Evolutionary conservation across 1,140 invertebrate species (phyloP).

Genomic region (Propsilocerus akamusi): DNA sequence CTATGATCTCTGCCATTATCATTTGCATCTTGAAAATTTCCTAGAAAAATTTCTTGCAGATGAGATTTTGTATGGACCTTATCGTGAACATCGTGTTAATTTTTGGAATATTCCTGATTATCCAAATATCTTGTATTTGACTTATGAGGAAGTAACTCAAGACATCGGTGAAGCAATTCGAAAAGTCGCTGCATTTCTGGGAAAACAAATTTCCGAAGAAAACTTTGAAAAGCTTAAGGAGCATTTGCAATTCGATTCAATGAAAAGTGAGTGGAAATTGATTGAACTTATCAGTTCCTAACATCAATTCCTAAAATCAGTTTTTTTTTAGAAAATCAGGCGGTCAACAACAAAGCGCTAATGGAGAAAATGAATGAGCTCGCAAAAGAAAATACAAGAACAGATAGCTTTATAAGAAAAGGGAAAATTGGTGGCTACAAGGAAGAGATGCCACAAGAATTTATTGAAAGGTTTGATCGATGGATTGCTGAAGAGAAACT

Average conservation of each 20-base stretch:
- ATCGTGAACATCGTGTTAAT: constrained; percentile 35
- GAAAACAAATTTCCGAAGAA: constrained; percentile 26
- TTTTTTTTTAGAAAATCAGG: too few species aligned
- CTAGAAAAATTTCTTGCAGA: constrained; percentile 39
- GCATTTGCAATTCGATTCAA: constrained; percentile 51
- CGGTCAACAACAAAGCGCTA: constrained; percentile 55
- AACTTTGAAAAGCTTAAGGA: constrained; percentile 29
- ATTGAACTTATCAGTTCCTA: too few species aligned
- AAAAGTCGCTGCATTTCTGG: constrained; percentile 36
- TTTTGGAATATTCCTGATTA: constrained; percentile 34
- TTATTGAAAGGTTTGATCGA: constrained; percentile 34
- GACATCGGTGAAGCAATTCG: constrained; percentile 37
- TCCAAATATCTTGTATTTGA: constrained; percentile 36
- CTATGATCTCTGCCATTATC: constrained; percentile 45
- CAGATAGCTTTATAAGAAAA: constrained; percentile 37
- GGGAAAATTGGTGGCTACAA: constrained; percentile 47
- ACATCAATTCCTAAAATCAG: too few species aligned
- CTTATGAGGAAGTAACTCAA: constrained; percentile 46
- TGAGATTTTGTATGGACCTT: constrained; percentile 34
- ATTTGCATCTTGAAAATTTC: constrained; percentile 47
- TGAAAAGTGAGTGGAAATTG: constrained; percentile 39
- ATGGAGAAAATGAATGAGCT: constrained; percentile 20
- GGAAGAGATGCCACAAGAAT: constrained; percentile 31
- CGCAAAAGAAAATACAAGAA: too few species aligned
- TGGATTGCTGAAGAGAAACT: too few species aligned